Conservation (phyloP, 2,888 invertebrate genomes). For the Nudaria mundana region DNA sequence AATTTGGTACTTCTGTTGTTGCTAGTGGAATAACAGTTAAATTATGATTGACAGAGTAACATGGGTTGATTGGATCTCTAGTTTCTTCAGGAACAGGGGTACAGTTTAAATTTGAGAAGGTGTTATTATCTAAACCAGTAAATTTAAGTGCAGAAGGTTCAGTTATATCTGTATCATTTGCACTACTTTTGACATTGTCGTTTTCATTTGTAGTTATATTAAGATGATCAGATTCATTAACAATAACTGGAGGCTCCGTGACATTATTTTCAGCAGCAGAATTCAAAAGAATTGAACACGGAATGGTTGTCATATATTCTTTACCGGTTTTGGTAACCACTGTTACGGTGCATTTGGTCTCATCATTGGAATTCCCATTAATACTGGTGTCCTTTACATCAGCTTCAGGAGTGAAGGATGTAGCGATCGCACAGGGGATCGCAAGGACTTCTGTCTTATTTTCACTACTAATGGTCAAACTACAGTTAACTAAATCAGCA, state of each 20-base stretch:
- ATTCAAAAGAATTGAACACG: constrained; percentile 69
- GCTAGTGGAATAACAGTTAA: constrained; percentile 65
- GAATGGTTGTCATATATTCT: constrained; percentile 74
- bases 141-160: constrained; percentile 46
- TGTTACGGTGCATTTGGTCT: constrained; percentile 70
- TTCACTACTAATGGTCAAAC: constrained; percentile 63
- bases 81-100: constrained; percentile 48
- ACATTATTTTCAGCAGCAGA: constrained; percentile 74
- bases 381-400: constrained; percentile 56
- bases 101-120: constrained; percentile 43
- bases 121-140: constrained; percentile 32
- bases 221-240: constrained; percentile 30
- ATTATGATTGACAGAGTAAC: constrained; percentile 58
- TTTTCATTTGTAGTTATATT: constrained; percentile 16
- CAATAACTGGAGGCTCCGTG: constrained; percentile 55
- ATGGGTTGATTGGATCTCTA: constrained; percentile 70
- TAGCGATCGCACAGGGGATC: constrained; percentile 76
- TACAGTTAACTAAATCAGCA: constrained; percentile 69
- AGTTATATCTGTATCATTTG: constrained; percentile 26
- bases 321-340: constrained; percentile 63
- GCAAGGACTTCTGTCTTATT: constrained; percentile 68
- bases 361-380: constrained; percentile 49
- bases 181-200: constrained; percentile 5
- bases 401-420: constrained; percentile 72
- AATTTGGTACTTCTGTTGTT: constrained; percentile 26